These are phyloP conservation scores for Sitta europaea DNA, from an alignment of 2,113 vertebrate genomes.

Conservation along the genomic window DNA sequence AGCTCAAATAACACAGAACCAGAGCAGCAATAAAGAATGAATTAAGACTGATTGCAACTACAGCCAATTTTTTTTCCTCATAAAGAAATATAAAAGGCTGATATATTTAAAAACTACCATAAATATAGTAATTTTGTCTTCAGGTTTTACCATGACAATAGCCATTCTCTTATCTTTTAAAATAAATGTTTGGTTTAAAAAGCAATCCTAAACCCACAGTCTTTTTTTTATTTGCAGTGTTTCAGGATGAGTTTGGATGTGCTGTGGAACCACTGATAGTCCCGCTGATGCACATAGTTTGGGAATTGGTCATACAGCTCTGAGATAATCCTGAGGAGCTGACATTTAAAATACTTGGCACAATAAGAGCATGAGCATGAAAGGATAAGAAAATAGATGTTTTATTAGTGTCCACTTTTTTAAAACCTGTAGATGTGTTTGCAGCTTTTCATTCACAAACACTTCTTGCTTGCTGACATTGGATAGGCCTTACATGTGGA, in stretches of 20 bases:
- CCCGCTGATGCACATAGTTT: conserved; percentile 3
- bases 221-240: neutral
- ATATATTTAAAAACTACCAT: conserved; percentile 14
- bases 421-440: neutral
- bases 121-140: conserved; percentile 30
- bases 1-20: conserved; percentile 84
- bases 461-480: neutral
- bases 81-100: conserved; percentile 60
- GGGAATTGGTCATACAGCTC: neutral
- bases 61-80: conserved; percentile 69
- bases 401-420: neutral
- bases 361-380: neutral
- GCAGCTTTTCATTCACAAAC: neutral
- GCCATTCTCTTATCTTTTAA: conserved; percentile 59
- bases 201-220: conserved; percentile 37
- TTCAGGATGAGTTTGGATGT: conserved; percentile 8
- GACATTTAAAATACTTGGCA: conserved; percentile 26
- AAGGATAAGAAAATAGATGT: conserved; percentile 2
- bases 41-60: conserved; percentile 81
- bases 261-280: neutral
- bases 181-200: conserved; percentile 61
- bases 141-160: conserved; percentile 42
- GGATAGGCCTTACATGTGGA: neutral
- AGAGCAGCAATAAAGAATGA: conserved; percentile 84
- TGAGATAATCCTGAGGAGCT: neutral